A percentile compares a stretch with the other conserved stretches of the same genome.
Conservation (phyloP, 2,888 invertebrate species). For the Rhyacophila evoluta region DNA sequence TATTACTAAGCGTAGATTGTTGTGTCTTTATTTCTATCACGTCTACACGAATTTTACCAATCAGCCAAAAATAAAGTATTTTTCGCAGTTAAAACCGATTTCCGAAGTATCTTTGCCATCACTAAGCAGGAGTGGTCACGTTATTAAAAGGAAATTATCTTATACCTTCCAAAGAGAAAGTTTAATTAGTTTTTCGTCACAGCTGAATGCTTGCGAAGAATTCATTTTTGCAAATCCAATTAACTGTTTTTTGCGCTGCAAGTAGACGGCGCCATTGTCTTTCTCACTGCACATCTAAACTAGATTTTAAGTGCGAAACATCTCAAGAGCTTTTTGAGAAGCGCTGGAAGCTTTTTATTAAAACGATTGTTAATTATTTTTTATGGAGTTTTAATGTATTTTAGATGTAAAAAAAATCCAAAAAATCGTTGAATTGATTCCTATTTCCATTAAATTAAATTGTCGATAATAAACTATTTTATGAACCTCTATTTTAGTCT, state of each 20-base stretch:
- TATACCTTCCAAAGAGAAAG: slow-evolving; percentile 28
- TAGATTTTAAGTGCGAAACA: slow-evolving; percentile 44
- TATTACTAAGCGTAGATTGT: too few relatives aligned
- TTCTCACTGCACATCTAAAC: slow-evolving; percentile 28
- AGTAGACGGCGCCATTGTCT: slow-evolving; percentile 44
- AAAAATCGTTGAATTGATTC: too few relatives aligned
- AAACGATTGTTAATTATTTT: slow-evolving; percentile 13
- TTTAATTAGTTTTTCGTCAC: slow-evolving; percentile 52
- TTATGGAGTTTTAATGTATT: background rate
- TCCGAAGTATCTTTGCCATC: background rate
- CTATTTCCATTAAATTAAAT: too few relatives aligned
- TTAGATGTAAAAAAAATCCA: too few relatives aligned
- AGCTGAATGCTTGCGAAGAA: slow-evolving; percentile 39
- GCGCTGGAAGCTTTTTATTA: background rate
- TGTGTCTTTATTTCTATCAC: too few relatives aligned
- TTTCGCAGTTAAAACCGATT: background rate
- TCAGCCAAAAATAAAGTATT: background rate
- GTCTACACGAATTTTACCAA: background rate
- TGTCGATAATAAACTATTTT: too few relatives aligned
- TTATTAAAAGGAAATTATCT: slow-evolving; percentile 30
- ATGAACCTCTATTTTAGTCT: too few relatives aligned
- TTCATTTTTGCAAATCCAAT: slow-evolving; percentile 50
- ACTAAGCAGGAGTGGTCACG: slow-evolving; percentile 18
- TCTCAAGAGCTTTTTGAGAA: background rate
- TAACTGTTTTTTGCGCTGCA: slow-evolving; percentile 39